Conservation (phyloP, 1,140 invertebrate genomes). For the Acromyrmex echinatior region DNA sequence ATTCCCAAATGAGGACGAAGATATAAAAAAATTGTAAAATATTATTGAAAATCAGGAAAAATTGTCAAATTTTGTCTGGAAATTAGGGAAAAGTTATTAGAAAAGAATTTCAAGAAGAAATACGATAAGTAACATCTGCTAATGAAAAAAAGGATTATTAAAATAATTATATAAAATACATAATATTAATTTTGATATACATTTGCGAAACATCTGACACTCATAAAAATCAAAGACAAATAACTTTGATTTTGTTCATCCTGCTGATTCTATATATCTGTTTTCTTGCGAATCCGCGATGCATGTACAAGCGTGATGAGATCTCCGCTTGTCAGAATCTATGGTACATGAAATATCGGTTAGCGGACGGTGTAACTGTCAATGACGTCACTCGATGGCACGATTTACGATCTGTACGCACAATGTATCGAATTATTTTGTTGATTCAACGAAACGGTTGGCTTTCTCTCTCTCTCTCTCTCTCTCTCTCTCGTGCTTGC, state of each 20-base stretch:
- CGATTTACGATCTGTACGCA: slow-evolving; percentile 49
- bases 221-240: not conserved
- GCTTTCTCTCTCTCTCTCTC: not conserved
- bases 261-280: not conserved
- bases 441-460: slow-evolving; percentile 70
- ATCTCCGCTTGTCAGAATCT: slow-evolving; percentile 28
- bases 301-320: not conserved
- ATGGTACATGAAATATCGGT: slow-evolving; percentile 60
- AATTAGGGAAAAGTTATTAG: too few species aligned
- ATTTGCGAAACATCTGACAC: not conserved
- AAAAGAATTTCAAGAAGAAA: too few species aligned
- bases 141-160: not conserved
- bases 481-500: not conserved
- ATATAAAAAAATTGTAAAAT: too few species aligned
- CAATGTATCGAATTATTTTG: slow-evolving; percentile 68
- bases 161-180: not conserved
- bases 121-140: too few species aligned
- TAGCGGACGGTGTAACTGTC: slow-evolving; percentile 36
- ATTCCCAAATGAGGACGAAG: too few species aligned
- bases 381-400: slow-evolving; percentile 26
- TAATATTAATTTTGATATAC: not conserved
- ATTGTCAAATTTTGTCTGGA: too few species aligned
- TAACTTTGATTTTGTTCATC: not conserved
- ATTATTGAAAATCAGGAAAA: too few species aligned
- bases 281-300: slow-evolving; percentile 29